A percentile compares a stretch with the other conserved stretches of the same genome.
Evolutionary conservation across 2,797 vertebrate species (phyloP).

Genomic region (Sebastes vulpes): DNA sequence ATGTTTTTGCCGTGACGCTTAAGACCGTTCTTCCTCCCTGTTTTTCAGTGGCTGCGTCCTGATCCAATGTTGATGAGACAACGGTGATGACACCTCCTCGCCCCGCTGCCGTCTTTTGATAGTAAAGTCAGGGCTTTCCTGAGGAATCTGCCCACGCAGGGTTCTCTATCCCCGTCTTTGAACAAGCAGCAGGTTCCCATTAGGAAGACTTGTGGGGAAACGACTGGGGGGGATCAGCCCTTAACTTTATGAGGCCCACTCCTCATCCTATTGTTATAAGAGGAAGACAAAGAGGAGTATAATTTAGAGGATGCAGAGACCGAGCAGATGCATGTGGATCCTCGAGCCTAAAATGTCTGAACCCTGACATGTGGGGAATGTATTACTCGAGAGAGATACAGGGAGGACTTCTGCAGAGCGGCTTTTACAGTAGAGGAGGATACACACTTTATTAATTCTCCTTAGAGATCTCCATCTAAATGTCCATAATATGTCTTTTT

Average conservation of each 20-base stretch:
- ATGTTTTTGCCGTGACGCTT: constrained; percentile 36
- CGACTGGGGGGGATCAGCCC: constrained; percentile 26
- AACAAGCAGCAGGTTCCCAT: constrained; percentile 78
- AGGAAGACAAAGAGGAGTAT: constrained; percentile 40
- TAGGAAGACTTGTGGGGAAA: constrained; percentile 53
- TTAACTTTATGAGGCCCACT: constrained; percentile 58
- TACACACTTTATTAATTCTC: constrained; percentile 7
- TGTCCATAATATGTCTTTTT: neutral
- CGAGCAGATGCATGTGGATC: constrained; percentile 67
- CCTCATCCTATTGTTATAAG: constrained; percentile 66
- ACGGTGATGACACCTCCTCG: constrained; percentile 56
- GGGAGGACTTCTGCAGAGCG: constrained; percentile 17
- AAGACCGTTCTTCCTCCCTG: constrained; percentile 20
- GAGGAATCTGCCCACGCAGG: constrained; percentile 60
- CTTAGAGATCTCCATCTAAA: neutral
- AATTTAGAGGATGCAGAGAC: constrained; percentile 48
- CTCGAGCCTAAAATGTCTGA: constrained; percentile 52
- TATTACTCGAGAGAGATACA: neutral
- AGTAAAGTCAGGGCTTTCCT: constrained; percentile 76
- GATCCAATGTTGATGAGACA: constrained; percentile 65
- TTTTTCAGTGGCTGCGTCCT: constrained; percentile 50
- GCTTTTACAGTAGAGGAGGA: constrained; percentile 3
- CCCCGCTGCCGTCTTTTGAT: constrained; percentile 68
- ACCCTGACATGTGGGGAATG: constrained; percentile 30
- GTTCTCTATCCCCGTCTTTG: constrained; percentile 67